Evolutionary conservation across 2,113 vertebrate genomes (phyloP).

Genomic region (Silurus asotus): DNA sequence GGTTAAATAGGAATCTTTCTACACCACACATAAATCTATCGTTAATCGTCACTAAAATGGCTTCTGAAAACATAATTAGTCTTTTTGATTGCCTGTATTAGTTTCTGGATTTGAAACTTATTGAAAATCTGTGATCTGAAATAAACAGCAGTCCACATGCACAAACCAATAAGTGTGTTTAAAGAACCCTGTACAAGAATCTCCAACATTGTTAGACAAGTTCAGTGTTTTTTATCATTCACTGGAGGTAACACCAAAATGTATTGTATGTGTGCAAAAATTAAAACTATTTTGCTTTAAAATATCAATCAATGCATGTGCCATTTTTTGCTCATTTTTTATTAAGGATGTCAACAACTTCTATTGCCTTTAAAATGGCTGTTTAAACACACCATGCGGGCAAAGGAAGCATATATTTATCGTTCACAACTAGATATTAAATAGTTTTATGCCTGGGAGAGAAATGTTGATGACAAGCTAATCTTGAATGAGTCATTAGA

Average conservation of each 20-base stretch:
- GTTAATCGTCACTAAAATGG: not conserved
- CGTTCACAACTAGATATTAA: conserved; percentile 15
- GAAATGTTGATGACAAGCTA: conserved; percentile 38
- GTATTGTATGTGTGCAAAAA: not conserved
- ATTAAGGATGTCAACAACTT: not conserved
- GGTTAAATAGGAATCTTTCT: not conserved
- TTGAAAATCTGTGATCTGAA: not conserved
- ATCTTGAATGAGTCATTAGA: conserved; percentile 31
- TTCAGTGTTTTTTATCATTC: not conserved
- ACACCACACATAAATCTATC: not conserved
- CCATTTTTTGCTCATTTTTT: not conserved
- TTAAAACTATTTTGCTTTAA: not conserved
- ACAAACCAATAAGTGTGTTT: not conserved
- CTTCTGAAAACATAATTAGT: not conserved
- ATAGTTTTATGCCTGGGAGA: conserved; percentile 18
- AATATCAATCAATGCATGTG: not conserved
- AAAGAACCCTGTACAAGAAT: not conserved
- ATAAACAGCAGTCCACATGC: not conserved
- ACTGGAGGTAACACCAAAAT: not conserved
- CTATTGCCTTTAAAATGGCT: not conserved
- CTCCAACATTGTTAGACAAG: not conserved
- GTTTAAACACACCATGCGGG: not conserved
- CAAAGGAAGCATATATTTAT: not conserved
- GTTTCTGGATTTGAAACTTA: not conserved
- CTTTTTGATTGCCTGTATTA: not conserved